A percentile compares a stretch with the other conserved stretches of the same genome.
Conservation (phyloP, 2,888 invertebrate genomes). For the Stictocephala bisonia region DNA sequence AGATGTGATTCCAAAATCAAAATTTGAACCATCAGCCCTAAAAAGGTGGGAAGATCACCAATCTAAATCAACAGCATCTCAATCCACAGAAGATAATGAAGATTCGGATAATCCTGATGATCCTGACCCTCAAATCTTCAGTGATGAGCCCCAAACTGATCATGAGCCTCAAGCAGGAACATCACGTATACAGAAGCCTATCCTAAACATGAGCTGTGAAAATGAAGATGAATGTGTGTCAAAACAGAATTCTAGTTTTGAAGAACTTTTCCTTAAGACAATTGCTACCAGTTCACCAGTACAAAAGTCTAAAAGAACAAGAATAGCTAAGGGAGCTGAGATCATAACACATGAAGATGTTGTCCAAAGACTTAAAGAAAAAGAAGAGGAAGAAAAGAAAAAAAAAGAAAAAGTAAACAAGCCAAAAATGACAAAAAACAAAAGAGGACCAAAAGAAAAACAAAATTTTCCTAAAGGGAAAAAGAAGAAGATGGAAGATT, state of each 20-base stretch:
- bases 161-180: conserved; percentile 6
- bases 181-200: neutral
- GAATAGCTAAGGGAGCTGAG: conserved; percentile 54
- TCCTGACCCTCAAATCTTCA: no score
- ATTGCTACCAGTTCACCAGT: neutral
- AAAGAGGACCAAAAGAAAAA: conserved; percentile 5
- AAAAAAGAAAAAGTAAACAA: neutral
- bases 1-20: conserved; percentile 47
- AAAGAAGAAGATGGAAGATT: neutral
- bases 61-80: no score
- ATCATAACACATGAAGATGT: conserved; percentile 54
- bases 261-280: neutral
- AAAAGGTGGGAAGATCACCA: conserved; percentile 17
- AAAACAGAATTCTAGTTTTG: neutral
- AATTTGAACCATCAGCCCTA: conserved; percentile 34
- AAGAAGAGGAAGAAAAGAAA: conserved; percentile 23
- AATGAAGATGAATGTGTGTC: conserved; percentile 3
- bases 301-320: conserved; percentile 10
- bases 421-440: neutral
- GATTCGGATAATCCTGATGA: no score
- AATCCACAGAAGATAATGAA: no score
- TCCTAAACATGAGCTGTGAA: neutral
- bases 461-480: neutral
- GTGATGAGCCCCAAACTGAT: neutral
- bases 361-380: conserved; percentile 41